Evolutionary conservation across 2,888 invertebrate genomes (phyloP).

Genomic region (Amphipoea lucens): DNA sequence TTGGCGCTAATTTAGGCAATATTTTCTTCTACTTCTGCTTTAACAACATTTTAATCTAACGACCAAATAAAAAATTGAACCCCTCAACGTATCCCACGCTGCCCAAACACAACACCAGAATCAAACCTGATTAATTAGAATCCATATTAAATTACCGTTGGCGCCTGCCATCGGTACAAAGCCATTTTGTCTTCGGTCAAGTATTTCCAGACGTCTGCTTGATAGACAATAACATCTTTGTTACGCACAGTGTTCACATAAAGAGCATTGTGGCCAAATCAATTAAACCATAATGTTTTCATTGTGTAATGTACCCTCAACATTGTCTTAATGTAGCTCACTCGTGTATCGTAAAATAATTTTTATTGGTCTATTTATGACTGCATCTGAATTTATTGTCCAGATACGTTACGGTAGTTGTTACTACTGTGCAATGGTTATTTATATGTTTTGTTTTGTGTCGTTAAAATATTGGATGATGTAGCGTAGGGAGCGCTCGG

Average conservation of each 20-base stretch:
- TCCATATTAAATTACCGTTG: constrained; percentile 84
- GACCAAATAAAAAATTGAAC: constrained; percentile 29
- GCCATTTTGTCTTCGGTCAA: constrained; percentile 90
- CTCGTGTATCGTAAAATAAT: constrained; percentile 87
- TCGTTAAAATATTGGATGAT: constrained; percentile 68
- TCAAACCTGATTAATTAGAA: constrained; percentile 67
- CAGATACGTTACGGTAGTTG: constrained; percentile 87
- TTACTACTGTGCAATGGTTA: constrained; percentile 77
- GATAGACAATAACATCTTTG: constrained; percentile 89
- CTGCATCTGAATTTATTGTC: constrained; percentile 84
- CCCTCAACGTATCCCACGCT: constrained; percentile 51
- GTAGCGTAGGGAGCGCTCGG: constrained; percentile 27
- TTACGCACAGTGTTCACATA: constrained; percentile 73
- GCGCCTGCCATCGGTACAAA: constrained; percentile 89
- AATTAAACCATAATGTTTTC: constrained; percentile 89
- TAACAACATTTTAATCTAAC: constrained; percentile 7
- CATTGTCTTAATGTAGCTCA: constrained; percentile 89
- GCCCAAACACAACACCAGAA: constrained; percentile 64
- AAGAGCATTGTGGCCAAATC: constrained; percentile 88
- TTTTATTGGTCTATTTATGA: constrained; percentile 89
- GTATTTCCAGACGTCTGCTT: constrained; percentile 89
- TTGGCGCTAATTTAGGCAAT: neutral
- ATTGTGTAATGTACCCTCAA: constrained; percentile 86
- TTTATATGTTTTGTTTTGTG: constrained; percentile 80
- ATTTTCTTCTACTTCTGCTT: neutral